These are phyloP conservation scores for Sepioteuthis lessoniana DNA, from an alignment of 2,888 invertebrate species.

Conservation along the genomic window DNA sequence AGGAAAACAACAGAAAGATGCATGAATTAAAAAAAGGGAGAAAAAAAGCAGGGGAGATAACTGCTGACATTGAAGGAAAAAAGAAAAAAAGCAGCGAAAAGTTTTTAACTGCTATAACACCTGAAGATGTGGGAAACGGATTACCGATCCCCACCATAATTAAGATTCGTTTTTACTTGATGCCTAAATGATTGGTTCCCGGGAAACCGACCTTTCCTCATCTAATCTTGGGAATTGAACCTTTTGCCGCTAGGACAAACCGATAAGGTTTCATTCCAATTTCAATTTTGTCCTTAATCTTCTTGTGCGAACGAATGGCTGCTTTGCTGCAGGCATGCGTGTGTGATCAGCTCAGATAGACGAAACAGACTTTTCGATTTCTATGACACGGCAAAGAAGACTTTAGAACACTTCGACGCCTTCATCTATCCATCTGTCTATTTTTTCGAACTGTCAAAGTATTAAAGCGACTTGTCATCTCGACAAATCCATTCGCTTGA, in stretches of 20 bases:
- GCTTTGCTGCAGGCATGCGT: neutral
- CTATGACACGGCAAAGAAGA: neutral
- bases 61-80: neutral
- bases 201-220: neutral
- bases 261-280: conserved; percentile 33
- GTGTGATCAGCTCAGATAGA: neutral
- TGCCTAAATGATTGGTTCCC: neutral
- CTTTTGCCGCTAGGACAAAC: neutral
- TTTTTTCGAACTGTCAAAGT: neutral
- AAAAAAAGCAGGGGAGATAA: neutral
- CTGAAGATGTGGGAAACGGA: neutral
- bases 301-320: neutral
- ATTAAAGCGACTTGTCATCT: neutral
- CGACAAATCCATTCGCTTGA: neutral
- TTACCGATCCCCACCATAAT: neutral
- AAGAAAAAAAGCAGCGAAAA: neutral
- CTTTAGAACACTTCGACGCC: neutral
- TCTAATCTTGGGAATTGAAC: conserved; percentile 20
- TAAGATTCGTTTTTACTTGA: neutral
- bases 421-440: neutral
- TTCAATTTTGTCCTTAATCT: conserved; percentile 21
- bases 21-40: neutral
- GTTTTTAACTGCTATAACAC: neutral
- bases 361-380: too few species aligned
- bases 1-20: neutral